phyloP scores from a whole-genome alignment of 2,113 vertebrate species.

The Passer montanus region DNA sequence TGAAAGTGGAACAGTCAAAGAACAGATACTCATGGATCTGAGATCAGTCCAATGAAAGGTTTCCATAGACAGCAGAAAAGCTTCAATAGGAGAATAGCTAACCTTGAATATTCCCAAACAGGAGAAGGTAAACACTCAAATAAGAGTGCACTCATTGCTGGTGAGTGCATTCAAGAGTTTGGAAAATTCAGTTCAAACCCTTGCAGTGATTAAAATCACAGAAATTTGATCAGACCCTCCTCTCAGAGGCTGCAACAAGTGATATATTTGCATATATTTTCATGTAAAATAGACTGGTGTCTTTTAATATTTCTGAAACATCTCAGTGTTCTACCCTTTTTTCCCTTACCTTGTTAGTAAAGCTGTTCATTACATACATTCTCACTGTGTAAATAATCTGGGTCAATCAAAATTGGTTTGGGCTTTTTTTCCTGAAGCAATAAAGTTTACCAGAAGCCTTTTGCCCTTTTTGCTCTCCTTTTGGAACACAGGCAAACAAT shows the following conservation, averaged over 20 bases:
- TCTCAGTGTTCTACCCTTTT: not conserved
- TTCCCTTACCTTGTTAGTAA: not conserved
- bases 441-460: not conserved
- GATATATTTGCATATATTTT: not conserved
- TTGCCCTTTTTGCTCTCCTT: not conserved
- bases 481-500: not conserved
- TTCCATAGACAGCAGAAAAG: not conserved
- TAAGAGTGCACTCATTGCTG: not conserved
- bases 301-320: not conserved
- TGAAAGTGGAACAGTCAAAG: not conserved
- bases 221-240: not conserved
- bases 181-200: not conserved
- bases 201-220: not conserved
- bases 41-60: not conserved
- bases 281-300: not conserved
- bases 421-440: not conserved
- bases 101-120: not conserved
- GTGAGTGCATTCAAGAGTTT: not conserved
- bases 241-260: not conserved
- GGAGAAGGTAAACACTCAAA: not conserved
- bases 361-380: not conserved
- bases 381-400: not conserved
- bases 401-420: not conserved
- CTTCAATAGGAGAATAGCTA: not conserved
- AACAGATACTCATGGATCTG: not conserved